phyloP scores from a whole-genome alignment of 2,888 invertebrate genomes.

The Doris montereyensis region DNA sequence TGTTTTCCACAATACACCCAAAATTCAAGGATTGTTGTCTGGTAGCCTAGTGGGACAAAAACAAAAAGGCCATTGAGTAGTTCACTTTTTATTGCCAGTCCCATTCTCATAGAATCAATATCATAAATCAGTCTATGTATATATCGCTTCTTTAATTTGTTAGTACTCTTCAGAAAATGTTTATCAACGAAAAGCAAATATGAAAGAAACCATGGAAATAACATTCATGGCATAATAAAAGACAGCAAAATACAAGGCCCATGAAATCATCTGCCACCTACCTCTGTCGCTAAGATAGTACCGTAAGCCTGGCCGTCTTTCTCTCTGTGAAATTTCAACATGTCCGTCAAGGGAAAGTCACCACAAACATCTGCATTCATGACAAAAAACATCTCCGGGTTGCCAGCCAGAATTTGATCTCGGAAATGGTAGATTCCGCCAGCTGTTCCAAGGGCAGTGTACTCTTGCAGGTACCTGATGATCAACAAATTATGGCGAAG shows the following conservation, averaged over 20 bases:
- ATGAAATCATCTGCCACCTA: no score
- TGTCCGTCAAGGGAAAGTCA: slow-evolving; percentile 90
- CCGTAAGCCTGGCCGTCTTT: slow-evolving; percentile 72
- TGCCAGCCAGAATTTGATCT: slow-evolving; percentile 91
- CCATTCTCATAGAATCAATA: no score
- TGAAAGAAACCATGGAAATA: no score
- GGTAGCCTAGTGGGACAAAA: slow-evolving; percentile 84
- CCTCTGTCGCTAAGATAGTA: slow-evolving; percentile 87
- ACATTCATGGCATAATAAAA: no score
- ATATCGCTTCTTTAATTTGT: no score
- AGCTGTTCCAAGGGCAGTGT: slow-evolving; percentile 93
- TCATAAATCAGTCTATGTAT: no score
- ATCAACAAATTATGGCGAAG: not conserved
- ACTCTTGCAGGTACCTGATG: slow-evolving; percentile 92
- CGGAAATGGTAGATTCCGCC: slow-evolving; percentile 98
- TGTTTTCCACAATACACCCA: slow-evolving; percentile 92
- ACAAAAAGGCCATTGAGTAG: no score
- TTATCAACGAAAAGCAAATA: no score
- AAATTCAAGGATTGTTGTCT: slow-evolving; percentile 93
- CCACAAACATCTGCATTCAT: slow-evolving; percentile 98
- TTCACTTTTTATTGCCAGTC: no score
- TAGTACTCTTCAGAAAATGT: no score
- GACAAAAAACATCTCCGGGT: slow-evolving; percentile 91
- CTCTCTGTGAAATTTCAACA: slow-evolving; percentile 75
- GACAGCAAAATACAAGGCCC: no score